Evolutionary conservation across 2,888 invertebrate genomes (phyloP).

Genomic region (Cataglyphis altisquamis): DNA sequence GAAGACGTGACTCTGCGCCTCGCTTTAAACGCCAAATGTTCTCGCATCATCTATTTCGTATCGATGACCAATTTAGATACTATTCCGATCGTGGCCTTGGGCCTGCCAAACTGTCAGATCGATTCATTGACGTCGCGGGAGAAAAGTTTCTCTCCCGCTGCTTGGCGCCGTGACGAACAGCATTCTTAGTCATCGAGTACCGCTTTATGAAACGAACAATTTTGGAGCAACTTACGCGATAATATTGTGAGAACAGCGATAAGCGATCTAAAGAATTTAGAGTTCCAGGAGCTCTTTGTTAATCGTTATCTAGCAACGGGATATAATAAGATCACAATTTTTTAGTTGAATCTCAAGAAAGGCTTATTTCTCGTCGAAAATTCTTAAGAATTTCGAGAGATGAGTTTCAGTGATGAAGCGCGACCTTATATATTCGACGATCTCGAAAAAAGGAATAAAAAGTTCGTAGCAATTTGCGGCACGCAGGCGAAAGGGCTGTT

Average conservation of each 20-base stretch:
- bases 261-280: neutral
- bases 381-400: conserved; percentile 26
- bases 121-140: conserved; percentile 32
- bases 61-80: conserved; percentile 75
- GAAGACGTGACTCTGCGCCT: conserved; percentile 21
- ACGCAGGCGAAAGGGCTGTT: conserved; percentile 9
- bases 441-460: neutral
- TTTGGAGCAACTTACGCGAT: conserved; percentile 15
- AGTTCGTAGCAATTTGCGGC: neutral
- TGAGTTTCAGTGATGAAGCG: neutral
- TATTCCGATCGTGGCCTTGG: conserved; percentile 37
- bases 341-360: neutral
- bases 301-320: neutral
- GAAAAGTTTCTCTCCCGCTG: conserved; percentile 4
- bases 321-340: neutral
- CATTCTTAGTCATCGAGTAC: conserved; percentile 51
- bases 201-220: conserved; percentile 12
- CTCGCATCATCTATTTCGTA: conserved; percentile 61
- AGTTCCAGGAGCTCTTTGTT: neutral
- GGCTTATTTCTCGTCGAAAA: neutral
- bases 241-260: neutral
- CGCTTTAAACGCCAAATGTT: conserved; percentile 37
- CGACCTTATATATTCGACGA: conserved; percentile 18
- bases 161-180: conserved; percentile 1
- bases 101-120: conserved; percentile 39